Base-by-base conservation (phyloP, 2,113 vertebrate genomes). In the Donacobius atricapilla region DNA sequence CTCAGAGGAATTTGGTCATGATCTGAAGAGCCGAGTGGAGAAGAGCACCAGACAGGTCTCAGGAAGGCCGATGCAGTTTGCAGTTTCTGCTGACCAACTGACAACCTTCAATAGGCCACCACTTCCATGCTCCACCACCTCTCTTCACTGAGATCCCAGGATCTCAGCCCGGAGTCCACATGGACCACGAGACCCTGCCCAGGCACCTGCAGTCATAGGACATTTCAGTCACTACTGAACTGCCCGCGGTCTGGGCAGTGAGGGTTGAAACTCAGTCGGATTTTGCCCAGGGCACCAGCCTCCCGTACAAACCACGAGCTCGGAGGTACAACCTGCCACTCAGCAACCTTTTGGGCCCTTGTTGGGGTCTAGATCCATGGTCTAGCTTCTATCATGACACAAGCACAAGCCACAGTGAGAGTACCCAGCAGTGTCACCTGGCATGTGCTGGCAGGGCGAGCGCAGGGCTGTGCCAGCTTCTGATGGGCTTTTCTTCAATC, bases 401-500 rank as follows among this genome's bases (percentile, higher is more conserved):
- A 81, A 54, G 60, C 7, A 73, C 15, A 15, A 86, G 47, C 7
- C 85, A 44, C 47, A 56, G 63, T 0, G 6, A 85, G 48, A 56
- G 48, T 24, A 13, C 56, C 71, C 75, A 35, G 83, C 51, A 20
- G 7, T 25, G 76, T 83, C 88, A 77, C 45, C 84, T 77, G 87
- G 75, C 28, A 18, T 4, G 5, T 3, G 3, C 6, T 87, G 94
- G 91, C 91, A 80, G 85, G 51, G 24, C 0, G 1, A 91, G 84
- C 12, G 1, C n/a, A 83, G 28, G 81, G 65, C 80, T 18, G 83
- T 92, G 92, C 94, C 93, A 94, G 89, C 10, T 88, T 92, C 80
- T 90, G 94, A 90, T 94, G 93, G 79, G 92, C 72, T 96, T 96
- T 81, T 75, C 92, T 78, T 90, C 92, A 83, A 81, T 92, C 94